Conservation (phyloP, 2,888 invertebrate species). For the Rhingia rostrata region DNA sequence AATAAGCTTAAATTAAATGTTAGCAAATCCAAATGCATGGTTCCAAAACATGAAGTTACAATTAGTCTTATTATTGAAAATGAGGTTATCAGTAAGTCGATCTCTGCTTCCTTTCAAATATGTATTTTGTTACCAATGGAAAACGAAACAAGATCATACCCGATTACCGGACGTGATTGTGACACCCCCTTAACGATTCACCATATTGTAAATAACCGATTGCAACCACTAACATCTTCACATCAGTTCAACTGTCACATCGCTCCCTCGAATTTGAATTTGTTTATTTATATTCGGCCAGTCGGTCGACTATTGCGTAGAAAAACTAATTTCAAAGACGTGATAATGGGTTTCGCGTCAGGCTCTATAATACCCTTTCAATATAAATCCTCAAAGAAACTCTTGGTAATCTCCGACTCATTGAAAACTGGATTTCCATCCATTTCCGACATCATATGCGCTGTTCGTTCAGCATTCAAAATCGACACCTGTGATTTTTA, state of each 20-base stretch:
- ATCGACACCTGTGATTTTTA: constrained; percentile 80
- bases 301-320: background rate
- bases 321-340: constrained; percentile 63
- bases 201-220: too few relatives aligned
- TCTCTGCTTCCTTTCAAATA: too few relatives aligned
- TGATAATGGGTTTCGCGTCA: constrained; percentile 80
- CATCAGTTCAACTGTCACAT: background rate
- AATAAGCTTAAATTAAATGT: too few relatives aligned
- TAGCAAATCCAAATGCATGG: too few relatives aligned
- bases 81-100: too few relatives aligned
- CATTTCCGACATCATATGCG: constrained; percentile 81
- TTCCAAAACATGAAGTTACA: too few relatives aligned
- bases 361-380: constrained; percentile 81
- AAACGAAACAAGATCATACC: too few relatives aligned
- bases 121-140: too few relatives aligned
- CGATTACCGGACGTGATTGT: too few relatives aligned
- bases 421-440: constrained; percentile 79
- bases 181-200: too few relatives aligned
- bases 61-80: too few relatives aligned
- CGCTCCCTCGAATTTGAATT: background rate
- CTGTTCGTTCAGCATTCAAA: constrained; percentile 79
- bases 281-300: constrained; percentile 10
- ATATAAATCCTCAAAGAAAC: constrained; percentile 80
- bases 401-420: constrained; percentile 79
- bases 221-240: too few relatives aligned